Evolutionary conservation across 2,113 vertebrate species (phyloP).

Genomic region (Cercocebus atys): DNA sequence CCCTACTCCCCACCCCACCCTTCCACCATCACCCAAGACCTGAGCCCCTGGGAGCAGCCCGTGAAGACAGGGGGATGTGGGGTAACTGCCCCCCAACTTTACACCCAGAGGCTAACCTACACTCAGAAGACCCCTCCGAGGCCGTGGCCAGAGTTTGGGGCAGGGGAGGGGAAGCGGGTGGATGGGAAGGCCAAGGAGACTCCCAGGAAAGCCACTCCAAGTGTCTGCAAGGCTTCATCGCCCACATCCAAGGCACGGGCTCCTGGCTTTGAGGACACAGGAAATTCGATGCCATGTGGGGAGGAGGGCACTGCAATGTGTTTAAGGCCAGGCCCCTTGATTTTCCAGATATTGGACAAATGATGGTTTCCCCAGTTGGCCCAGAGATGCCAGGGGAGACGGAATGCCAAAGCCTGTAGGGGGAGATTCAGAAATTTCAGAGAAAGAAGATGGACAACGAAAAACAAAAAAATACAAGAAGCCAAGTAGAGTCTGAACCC

Average conservation of each 20-base stretch:
- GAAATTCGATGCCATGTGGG: not conserved
- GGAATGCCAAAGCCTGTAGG: rapidly evolving
- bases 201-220: not conserved
- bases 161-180: too few species aligned
- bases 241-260: not conserved
- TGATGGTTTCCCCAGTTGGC: not conserved
- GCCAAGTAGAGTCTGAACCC: not conserved
- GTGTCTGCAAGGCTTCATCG: too few species aligned
- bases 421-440: not conserved
- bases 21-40: not conserved
- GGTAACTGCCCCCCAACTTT: not conserved
- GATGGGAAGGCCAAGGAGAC: not conserved
- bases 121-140: rapidly evolving
- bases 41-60: not conserved
- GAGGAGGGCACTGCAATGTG: rapidly evolving
- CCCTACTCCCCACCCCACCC: not conserved
- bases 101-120: not conserved
- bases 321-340: not conserved
- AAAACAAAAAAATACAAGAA: not conserved
- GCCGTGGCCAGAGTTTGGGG: not conserved
- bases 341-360: not conserved
- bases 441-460: not conserved
- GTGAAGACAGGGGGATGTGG: not conserved
- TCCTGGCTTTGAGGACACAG: not conserved
- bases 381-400: not conserved